Conservation (phyloP, 2,797 vertebrate genomes). For the Ctenopoma kingsleyae region DNA sequence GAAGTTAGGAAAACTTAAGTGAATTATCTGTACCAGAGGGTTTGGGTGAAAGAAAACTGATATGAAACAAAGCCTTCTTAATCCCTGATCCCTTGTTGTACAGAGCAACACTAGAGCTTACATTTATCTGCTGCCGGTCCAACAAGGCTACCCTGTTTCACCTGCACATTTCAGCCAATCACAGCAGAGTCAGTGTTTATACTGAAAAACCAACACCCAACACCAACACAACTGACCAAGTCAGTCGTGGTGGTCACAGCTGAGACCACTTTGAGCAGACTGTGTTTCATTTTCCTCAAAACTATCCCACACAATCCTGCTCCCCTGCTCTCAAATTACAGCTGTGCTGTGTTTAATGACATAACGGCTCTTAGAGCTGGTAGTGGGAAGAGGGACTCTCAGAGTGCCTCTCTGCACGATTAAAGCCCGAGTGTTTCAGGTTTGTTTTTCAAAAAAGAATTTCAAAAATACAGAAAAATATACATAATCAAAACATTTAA, state of each 20-base stretch:
- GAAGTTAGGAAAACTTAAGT: conserved; percentile 8
- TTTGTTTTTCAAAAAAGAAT: conserved; percentile 73
- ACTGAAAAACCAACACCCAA: conserved; percentile 50
- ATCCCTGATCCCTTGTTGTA: conserved; percentile 37
- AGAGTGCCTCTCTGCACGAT: conserved; percentile 56
- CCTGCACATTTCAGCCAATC: conserved; percentile 73
- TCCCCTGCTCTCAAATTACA: conserved; percentile 53
- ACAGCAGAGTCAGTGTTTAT: conserved; percentile 59
- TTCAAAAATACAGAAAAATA: conserved; percentile 48
- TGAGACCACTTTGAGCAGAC: conserved; percentile 29
- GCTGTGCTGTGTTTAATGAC: conserved; percentile 67
- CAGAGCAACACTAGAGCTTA: conserved; percentile 44
- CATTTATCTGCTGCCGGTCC: conserved; percentile 36
- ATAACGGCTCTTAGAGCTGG: conserved; percentile 54
- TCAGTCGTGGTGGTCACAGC: conserved; percentile 21
- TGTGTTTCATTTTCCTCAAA: conserved; percentile 15
- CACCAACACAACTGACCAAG: conserved; percentile 35
- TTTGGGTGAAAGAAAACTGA: conserved; percentile 52
- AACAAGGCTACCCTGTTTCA: conserved; percentile 70
- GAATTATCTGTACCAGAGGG: conserved; percentile 16
- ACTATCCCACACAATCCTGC: conserved; percentile 7
- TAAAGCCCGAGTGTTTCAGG: conserved; percentile 70
- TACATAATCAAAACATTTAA: conserved; percentile 65
- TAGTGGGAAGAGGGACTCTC: conserved; percentile 52
- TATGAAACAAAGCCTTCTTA: conserved; percentile 58